Percentiles rank a stretch among this genome's conserved stretches.
phyloP scores from a whole-genome alignment of 2,888 invertebrate species.

The Uloborus plumipes region DNA sequence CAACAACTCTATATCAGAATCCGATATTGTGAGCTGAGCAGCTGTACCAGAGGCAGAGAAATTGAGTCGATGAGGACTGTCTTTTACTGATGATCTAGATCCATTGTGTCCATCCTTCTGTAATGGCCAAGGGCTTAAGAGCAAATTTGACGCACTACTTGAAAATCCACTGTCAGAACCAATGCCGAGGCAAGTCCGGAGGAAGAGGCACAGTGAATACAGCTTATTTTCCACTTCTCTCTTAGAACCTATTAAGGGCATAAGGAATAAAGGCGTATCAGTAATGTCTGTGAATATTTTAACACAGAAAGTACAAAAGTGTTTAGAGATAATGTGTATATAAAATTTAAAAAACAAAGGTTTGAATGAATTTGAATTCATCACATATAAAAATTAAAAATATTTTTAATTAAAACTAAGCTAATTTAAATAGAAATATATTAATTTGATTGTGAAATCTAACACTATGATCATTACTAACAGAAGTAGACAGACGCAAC shows the following conservation, averaged over 20 bases:
- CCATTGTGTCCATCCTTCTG: conserved; percentile 69
- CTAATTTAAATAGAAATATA: no score
- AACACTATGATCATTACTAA: no score
- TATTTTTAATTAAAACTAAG: no score
- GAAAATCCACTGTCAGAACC: conserved; percentile 79
- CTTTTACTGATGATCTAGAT: conserved; percentile 66
- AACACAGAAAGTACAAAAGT: neutral
- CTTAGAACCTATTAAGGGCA: conserved; percentile 74
- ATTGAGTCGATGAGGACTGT: conserved; percentile 30
- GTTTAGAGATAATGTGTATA: neutral
- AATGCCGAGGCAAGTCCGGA: conserved; percentile 70
- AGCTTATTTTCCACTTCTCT: conserved; percentile 89
- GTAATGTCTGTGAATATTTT: neutral
- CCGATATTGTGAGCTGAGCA: conserved; percentile 74
- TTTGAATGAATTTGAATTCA: no score
- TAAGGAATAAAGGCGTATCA: neutral
- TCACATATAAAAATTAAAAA: no score
- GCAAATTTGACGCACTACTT: conserved; percentile 78
- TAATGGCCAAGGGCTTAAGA: conserved; percentile 64
- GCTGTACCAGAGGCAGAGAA: conserved; percentile 3
- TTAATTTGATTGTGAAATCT: no score
- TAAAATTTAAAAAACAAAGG: no score
- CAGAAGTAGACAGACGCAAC: no score
- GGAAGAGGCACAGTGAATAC: conserved; percentile 85
- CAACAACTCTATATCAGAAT: conserved; percentile 91